Conservation (phyloP, 2,888 invertebrate species). For the Geotrupes spiniger region DNA sequence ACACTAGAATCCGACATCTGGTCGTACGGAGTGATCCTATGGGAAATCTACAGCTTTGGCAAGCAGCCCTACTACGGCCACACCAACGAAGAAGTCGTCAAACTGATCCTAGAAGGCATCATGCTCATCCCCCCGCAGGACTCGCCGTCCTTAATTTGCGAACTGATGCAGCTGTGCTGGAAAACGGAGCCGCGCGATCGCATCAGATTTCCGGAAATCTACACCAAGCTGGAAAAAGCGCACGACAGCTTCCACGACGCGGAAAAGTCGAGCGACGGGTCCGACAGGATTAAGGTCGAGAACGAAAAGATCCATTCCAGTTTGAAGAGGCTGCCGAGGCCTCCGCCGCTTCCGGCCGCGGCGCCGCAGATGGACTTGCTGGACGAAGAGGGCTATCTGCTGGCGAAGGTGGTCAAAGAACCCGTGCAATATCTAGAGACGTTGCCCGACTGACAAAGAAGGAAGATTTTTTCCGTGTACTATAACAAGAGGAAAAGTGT, state of each 20-base stretch:
- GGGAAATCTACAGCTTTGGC: slow-evolving; percentile 93
- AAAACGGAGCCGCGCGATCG: slow-evolving; percentile 76
- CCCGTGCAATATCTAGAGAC: slow-evolving; percentile 47
- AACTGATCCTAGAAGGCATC: slow-evolving; percentile 75
- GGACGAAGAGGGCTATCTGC: slow-evolving; percentile 67
- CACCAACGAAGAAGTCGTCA: slow-evolving; percentile 82
- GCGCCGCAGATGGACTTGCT: slow-evolving; percentile 52
- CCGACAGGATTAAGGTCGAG: slow-evolving; percentile 21
- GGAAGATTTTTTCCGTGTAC: slow-evolving; percentile 6
- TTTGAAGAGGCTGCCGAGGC: slow-evolving; percentile 49
- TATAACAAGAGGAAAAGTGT: slow-evolving; percentile 10
- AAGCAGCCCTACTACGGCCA: slow-evolving; percentile 91
- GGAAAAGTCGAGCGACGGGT: slow-evolving; percentile 9
- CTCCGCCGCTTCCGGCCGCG: slow-evolving; percentile 54
- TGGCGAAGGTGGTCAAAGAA: slow-evolving; percentile 53
- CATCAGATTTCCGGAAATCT: slow-evolving; percentile 68
- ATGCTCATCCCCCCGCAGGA: slow-evolving; percentile 77
- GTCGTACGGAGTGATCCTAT: slow-evolving; percentile 89
- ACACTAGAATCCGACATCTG: slow-evolving; percentile 90
- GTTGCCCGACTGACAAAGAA: slow-evolving; percentile 38
- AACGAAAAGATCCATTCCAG: slow-evolving; percentile 26
- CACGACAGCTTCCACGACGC: slow-evolving; percentile 23
- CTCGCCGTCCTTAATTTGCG: slow-evolving; percentile 69
- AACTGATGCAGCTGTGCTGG: slow-evolving; percentile 79
- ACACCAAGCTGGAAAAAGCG: slow-evolving; percentile 59